A percentile compares a stretch with the other conserved stretches of the same genome.
These are phyloP conservation scores for Pristionchus entomophagus DNA, from an alignment of 2,888 invertebrate species.

Conservation along the genomic window DNA sequence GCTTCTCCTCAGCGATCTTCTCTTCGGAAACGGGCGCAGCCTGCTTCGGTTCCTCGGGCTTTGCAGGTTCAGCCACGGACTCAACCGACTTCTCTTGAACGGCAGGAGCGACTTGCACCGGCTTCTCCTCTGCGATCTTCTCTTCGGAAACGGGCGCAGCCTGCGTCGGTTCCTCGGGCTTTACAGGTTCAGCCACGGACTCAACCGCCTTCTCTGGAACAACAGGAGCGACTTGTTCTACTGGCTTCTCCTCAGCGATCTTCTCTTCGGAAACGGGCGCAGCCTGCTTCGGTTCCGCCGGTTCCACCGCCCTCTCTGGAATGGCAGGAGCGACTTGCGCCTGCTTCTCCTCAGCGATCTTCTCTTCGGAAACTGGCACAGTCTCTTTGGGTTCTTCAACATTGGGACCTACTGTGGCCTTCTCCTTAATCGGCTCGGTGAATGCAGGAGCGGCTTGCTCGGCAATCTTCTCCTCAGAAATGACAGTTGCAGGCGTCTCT, in stretches of 20 bases:
- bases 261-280: too few relatives aligned
- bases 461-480: too few relatives aligned
- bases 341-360: constrained; percentile 23
- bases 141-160: background rate
- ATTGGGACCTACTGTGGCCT: background rate
- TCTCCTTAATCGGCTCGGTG: constrained; percentile 36
- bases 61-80: background rate
- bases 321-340: too few relatives aligned
- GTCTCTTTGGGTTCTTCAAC: constrained; percentile 35
- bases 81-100: background rate
- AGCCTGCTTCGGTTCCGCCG: constrained; percentile 17
- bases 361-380: constrained; percentile 36
- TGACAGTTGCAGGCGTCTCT: background rate
- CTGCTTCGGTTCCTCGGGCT: background rate
- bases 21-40: too few relatives aligned
- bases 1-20: background rate
- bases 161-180: background rate
- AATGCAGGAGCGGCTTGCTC: constrained; percentile 34
- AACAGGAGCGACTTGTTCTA: background rate
- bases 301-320: constrained; percentile 39
- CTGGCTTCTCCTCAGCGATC: background rate
- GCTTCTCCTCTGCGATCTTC: background rate
- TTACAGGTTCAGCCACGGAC: constrained; percentile 1
- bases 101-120: background rate
- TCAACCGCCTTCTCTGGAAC: constrained; percentile 10